phyloP scores from a whole-genome alignment of 2,797 vertebrate genomes.

The Lates japonicus region DNA sequence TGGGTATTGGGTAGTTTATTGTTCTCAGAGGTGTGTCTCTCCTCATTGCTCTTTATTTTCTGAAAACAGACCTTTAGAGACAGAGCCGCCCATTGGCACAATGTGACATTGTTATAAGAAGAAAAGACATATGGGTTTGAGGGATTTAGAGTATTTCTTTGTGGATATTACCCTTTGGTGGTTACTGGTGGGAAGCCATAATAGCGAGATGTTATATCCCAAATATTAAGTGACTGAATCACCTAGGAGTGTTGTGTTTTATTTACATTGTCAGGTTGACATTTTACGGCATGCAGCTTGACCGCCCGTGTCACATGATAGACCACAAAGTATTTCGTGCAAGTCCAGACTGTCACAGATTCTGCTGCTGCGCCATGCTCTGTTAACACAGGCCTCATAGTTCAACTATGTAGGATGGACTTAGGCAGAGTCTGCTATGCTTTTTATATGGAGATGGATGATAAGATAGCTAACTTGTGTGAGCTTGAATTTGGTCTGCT shows the following conservation, averaged over 20 bases:
- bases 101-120: constrained; percentile 13
- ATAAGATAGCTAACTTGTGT: constrained; percentile 29
- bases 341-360: constrained; percentile 1
- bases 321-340: constrained; percentile 2
- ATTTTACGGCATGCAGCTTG: neutral
- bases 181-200: constrained; percentile 31
- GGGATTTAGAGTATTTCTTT: neutral
- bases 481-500: constrained; percentile 8
- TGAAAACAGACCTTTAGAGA: constrained; percentile 19
- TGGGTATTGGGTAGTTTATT: neutral
- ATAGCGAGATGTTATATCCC: constrained; percentile 18
- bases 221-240: neutral
- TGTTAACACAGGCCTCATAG: constrained; percentile 14
- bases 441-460: constrained; percentile 25
- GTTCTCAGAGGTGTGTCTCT: constrained; percentile 18
- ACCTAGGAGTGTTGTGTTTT: constrained; percentile 8
- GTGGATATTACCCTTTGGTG: neutral
- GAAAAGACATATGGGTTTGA: neutral
- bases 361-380: constrained; percentile 1
- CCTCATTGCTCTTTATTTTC: constrained; percentile 4
- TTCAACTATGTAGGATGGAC: constrained; percentile 41
- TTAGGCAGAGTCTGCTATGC: neutral
- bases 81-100: constrained; percentile 3
- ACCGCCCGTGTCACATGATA: neutral
- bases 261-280: constrained; percentile 11